Percentiles rank a stretch among this genome's conserved stretches.
Conservation (phyloP, 2,797 vertebrate species). For the Anolis apletophallus region DNA sequence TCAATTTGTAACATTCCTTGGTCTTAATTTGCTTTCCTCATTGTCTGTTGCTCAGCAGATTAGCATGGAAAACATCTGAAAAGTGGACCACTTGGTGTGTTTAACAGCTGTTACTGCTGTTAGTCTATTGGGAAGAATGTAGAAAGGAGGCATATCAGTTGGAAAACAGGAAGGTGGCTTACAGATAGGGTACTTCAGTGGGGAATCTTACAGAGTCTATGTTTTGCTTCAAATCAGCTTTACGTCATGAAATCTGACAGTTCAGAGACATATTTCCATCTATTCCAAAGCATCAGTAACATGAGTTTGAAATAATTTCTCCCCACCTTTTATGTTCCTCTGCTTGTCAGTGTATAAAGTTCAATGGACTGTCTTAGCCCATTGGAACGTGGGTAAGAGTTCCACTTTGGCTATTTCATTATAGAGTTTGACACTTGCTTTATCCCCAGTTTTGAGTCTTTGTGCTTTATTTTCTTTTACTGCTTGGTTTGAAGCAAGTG, state of each 20-base stretch:
- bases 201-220: neutral
- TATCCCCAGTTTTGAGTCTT: conserved; percentile 12
- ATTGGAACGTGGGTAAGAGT: fast-evolving
- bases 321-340: neutral
- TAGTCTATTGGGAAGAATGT: neutral
- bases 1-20: too few species aligned
- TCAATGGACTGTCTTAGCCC: neutral
- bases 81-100: neutral
- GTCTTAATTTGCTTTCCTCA: neutral
- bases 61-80: neutral
- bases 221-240: neutral
- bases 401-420: conserved; percentile 13
- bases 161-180: neutral
- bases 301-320: neutral
- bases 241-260: neutral
- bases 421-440: conserved; percentile 7
- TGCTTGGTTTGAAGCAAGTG: conserved; percentile 4
- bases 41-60: neutral
- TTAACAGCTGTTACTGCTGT: neutral
- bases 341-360: neutral
- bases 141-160: neutral
- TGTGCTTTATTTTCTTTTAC: neutral
- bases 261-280: neutral
- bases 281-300: neutral
- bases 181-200: neutral